Conservation (phyloP, 35 echinoderm and acorn worm genomes). For the Nesometra sesokonis region DNA sequence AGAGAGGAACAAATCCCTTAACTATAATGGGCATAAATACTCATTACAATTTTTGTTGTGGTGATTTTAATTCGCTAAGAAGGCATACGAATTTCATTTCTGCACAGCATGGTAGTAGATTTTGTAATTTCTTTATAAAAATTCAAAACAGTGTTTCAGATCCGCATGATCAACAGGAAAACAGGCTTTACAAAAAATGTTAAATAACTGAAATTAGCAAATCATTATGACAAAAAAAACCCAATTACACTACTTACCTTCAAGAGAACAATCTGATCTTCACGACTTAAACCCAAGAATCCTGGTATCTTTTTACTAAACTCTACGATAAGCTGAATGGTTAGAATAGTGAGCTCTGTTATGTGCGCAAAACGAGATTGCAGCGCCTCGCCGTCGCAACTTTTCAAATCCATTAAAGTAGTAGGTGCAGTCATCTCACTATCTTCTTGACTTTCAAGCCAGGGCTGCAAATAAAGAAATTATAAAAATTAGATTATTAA, state of each 20-base stretch:
- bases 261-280: constrained; percentile 93
- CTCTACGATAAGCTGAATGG: constrained; percentile 97
- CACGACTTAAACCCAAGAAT: constrained; percentile 67
- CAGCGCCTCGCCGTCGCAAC: constrained; percentile 43
- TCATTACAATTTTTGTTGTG: too few relatives aligned
- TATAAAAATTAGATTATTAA: background rate
- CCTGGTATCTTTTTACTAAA: constrained; percentile 97
- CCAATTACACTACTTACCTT: constrained; percentile 44
- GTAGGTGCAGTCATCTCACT: background rate
- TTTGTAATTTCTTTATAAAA: too few relatives aligned
- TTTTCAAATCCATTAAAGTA: background rate
- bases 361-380: constrained; percentile 93
- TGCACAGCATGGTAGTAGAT: too few relatives aligned
- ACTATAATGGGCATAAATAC: too few relatives aligned
- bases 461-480: constrained; percentile 51
- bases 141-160: too few relatives aligned
- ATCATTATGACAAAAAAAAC: background rate
- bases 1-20: too few relatives aligned
- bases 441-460: constrained; percentile 26
- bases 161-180: too few relatives aligned
- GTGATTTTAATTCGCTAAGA: too few relatives aligned
- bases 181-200: too few relatives aligned
- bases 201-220: too few relatives aligned
- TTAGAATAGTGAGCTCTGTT: constrained; percentile 91
- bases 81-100: too few relatives aligned